Base-by-base conservation (phyloP, 2,113 vertebrate species). In the Elaphurus davidianus region DNA sequence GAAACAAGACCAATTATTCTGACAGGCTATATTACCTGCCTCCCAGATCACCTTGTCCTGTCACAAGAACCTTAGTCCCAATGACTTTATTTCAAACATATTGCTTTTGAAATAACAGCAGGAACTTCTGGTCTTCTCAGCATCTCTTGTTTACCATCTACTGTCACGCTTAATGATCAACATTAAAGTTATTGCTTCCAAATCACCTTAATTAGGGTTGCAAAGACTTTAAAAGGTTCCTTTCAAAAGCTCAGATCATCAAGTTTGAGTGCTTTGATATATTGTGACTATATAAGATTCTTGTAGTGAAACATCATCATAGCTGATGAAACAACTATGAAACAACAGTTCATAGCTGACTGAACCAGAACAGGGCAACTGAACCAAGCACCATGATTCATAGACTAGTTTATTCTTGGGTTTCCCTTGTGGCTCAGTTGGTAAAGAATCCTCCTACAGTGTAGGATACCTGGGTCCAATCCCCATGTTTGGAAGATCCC, bases 151-250 rank as follows among this genome's bases (percentile, higher is more conserved):
- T 98, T 98, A 97, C 71, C 79, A 90, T 88, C 52, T 87, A 54
- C 21, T 90, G 84, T 95, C 76, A 96, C 62, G 27, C 85, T 98
- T 97, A 96, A 97, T 97, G 90, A 97, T 87, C 84, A 96, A 67
- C 62, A 88, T 96, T 92, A 97, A 97, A 96, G 90, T 97, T 95
- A 97, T 62, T 92, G 43, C 95, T 90, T 98, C 74, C 92, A 96
- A 98, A 94, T 96, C 57, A 96, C 45, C 92, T 98, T 97, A 97
- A 97, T 96, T 97, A 96, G 83, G 74, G 30, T 87, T 95, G 55
- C 47, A 64, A 93, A 92, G 43, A n/a, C 84, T 96, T 98, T 94
- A 43, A 91, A 97, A 97, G 71, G 13, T 91, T 97, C 16, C 52
- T 97, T 90, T 87, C 67, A 91, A 83, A 95, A 79, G 36, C 50